A percentile compares a stretch with the other conserved stretches of the same genome.
Conservation (phyloP, 2,888 invertebrate genomes). For the Tholera decimalis region DNA sequence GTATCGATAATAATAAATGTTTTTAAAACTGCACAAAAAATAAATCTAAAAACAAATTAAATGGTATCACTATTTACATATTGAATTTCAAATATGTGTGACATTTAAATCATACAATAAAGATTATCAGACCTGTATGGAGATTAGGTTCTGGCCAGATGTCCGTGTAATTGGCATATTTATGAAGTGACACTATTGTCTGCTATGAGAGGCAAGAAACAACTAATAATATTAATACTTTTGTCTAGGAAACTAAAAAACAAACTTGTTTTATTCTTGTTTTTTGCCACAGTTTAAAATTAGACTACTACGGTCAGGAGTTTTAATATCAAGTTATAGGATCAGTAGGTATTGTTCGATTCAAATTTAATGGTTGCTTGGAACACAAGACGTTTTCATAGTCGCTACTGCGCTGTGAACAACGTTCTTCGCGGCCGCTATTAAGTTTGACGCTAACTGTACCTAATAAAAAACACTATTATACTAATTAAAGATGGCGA, state of each 20-base stretch:
- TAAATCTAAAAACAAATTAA: background rate
- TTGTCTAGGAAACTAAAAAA: background rate
- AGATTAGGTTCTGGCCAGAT: constrained; percentile 26
- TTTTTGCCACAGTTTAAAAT: constrained; percentile 7
- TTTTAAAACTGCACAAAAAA: background rate
- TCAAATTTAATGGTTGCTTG: background rate
- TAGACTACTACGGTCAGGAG: background rate
- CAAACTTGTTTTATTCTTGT: background rate
- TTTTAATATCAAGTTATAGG: background rate
- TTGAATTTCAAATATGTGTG: background rate
- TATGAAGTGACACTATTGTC: constrained; percentile 2
- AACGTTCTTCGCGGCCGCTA: background rate
- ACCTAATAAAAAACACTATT: background rate
- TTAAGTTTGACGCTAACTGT: background rate
- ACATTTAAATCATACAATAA: constrained; percentile 14
- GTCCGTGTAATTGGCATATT: constrained; percentile 16
- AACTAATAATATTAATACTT: background rate
- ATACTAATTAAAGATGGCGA: constrained; percentile 7
- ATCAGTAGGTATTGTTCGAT: background rate
- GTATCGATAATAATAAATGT: background rate
- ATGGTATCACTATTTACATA: constrained; percentile 14
- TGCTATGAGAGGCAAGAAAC: background rate
- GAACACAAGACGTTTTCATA: background rate
- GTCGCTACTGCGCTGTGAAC: background rate
- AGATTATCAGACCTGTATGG: constrained; percentile 23